phyloP scores from a whole-genome alignment of 2,888 invertebrate species.

The Trichopria drosophilae region DNA sequence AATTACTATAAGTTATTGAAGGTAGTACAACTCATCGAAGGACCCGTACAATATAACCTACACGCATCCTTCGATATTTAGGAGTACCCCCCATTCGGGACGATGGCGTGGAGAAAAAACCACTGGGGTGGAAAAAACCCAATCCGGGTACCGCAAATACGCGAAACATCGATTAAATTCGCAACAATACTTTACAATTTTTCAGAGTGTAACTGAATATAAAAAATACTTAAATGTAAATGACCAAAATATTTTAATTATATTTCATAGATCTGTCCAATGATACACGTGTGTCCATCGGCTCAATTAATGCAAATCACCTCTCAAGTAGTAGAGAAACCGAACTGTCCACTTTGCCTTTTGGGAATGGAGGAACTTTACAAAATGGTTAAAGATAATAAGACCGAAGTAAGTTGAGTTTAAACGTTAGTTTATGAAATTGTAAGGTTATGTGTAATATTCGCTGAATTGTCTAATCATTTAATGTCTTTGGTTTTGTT shows the following conservation, averaged over 20 bases:
- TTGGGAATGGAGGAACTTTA: slow-evolving; percentile 81
- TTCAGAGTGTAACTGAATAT: no score
- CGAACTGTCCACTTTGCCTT: slow-evolving; percentile 81
- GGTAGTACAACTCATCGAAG: no score
- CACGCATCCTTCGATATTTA: no score
- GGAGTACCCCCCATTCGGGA: no score
- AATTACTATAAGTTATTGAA: no score
- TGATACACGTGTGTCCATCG: slow-evolving; percentile 70
- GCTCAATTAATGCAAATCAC: slow-evolving; percentile 59
- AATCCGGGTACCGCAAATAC: no score
- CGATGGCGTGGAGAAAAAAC: no score
- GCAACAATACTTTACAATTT: no score
- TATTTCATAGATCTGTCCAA: slow-evolving; percentile 69
- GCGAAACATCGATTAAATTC: no score
- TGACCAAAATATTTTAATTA: neutral
- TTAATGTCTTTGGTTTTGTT: slow-evolving; percentile 33
- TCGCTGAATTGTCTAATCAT: slow-evolving; percentile 1
- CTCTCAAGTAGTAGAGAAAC: slow-evolving; percentile 63
- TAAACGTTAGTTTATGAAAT: neutral
- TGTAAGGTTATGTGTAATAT: neutral
- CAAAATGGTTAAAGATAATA: slow-evolving; percentile 71
- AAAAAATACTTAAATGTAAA: slow-evolving; percentile 17
- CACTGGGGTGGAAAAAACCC: no score
- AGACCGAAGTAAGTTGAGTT: slow-evolving; percentile 63
- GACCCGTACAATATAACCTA: no score